Percentiles rank a stretch among this genome's conserved stretches.
phyloP scores from a whole-genome alignment of 2,888 invertebrate genomes.

The Arrhopalites spinosus region DNA sequence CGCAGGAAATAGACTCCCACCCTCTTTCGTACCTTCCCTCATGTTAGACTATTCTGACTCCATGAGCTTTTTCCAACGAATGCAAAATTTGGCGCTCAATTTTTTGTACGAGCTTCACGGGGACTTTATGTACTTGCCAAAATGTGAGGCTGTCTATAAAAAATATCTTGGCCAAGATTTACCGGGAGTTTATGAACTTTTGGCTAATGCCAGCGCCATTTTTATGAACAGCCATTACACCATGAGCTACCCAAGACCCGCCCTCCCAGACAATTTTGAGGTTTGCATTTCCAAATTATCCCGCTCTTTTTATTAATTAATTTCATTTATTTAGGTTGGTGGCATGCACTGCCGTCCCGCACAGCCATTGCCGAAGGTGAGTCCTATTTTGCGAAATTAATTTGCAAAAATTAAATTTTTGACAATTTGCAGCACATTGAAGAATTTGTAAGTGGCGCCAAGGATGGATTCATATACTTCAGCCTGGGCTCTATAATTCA shows the following conservation, averaged over 20 bases:
- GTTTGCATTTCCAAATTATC: background rate
- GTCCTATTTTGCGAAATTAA: no score
- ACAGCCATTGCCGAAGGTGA: background rate
- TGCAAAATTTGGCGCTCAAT: conserved; percentile 13
- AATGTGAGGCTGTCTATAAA: background rate
- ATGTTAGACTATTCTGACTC: conserved; percentile 8
- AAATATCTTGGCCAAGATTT: conserved; percentile 32
- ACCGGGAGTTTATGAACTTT: conserved; percentile 49
- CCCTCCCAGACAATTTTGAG: conserved; percentile 5
- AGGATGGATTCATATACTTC: conserved; percentile 9
- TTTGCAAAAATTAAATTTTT: no score
- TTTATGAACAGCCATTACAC: conserved; percentile 37
- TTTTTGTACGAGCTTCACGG: background rate
- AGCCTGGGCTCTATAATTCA: conserved; percentile 19
- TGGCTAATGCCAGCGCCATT: conserved; percentile 52
- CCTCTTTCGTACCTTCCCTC: conserved; percentile 34
- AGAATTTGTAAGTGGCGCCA: background rate
- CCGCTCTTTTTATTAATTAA: no score
- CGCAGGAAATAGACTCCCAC: conserved; percentile 24
- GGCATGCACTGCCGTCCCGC: no score
- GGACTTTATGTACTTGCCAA: background rate
- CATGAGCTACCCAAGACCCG: background rate
- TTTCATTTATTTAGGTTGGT: no score
- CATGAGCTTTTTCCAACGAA: conserved; percentile 30
- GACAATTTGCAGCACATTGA: conserved; percentile 13